Evolutionary conservation across 2,797 vertebrate species (phyloP).

Genomic region (Etheostoma nigrum): DNA sequence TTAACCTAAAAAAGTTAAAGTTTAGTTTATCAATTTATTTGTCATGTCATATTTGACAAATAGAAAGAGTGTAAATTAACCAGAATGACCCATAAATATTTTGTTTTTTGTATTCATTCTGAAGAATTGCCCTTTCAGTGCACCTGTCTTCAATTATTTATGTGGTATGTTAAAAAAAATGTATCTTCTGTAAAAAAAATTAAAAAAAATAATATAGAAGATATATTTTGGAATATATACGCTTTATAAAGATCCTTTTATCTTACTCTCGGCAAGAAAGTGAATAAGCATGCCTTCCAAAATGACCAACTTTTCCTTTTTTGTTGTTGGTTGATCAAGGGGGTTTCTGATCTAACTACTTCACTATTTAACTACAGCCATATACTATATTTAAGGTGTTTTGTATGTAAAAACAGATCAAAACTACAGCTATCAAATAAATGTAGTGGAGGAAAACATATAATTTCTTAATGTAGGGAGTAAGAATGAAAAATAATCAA

Average conservation of each 20-base stretch:
- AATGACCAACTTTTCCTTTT: background rate
- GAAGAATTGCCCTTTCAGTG: background rate
- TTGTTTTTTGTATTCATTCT: background rate
- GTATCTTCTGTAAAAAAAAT: too few species aligned
- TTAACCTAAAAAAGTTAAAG: background rate
- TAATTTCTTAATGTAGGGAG: background rate
- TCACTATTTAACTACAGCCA: background rate
- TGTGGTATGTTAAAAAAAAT: background rate
- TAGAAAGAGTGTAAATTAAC: slow-evolving; percentile 12
- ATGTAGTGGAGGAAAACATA: background rate
- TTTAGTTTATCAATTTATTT: background rate
- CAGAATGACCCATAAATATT: background rate
- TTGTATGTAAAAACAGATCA: too few species aligned
- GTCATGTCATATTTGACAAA: background rate
- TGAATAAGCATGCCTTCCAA: background rate
- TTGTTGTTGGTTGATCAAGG: background rate
- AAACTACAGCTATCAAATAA: background rate
- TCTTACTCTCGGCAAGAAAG: background rate
- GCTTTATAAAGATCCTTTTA: background rate
- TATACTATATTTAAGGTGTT: background rate
- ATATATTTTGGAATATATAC: background rate
- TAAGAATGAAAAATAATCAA: background rate
- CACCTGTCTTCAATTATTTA: background rate
- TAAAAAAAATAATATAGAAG: too few species aligned
- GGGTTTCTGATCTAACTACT: background rate